These are phyloP conservation scores for Tachuris rubrigastra DNA, from an alignment of 2,113 vertebrate genomes.

Conservation along the genomic window DNA sequence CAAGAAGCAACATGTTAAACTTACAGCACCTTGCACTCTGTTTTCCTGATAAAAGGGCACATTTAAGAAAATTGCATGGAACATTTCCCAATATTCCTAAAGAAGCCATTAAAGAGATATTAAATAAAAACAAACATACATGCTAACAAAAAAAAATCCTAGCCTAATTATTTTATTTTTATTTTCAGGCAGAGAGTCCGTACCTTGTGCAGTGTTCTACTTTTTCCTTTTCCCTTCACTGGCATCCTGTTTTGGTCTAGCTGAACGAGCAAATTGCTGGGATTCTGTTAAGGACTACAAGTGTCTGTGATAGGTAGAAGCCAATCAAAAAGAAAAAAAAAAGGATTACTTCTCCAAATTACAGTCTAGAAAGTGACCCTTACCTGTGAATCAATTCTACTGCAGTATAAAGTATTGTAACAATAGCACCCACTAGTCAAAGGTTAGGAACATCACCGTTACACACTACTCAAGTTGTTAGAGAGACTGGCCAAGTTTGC, in stretches of 20 bases:
- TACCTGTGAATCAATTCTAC: neutral
- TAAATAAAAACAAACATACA: neutral
- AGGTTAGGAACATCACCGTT: neutral
- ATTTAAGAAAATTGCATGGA: neutral
- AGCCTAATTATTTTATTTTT: neutral
- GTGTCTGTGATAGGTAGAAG: neutral
- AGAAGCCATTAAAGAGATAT: neutral
- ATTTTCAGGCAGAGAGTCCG: neutral
- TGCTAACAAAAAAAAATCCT: neutral
- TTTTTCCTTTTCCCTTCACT: constrained; percentile 76
- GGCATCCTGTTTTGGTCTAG: constrained; percentile 87
- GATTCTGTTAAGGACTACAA: constrained; percentile 68
- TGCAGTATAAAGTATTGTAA: neutral
- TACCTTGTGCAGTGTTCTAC: constrained; percentile 66
- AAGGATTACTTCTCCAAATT: neutral
- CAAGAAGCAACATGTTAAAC: neutral
- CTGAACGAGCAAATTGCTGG: constrained; percentile 96
- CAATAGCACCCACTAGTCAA: neutral
- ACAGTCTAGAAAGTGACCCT: neutral
- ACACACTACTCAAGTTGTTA: neutral
- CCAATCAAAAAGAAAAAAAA: neutral
- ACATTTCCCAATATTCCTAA: neutral
- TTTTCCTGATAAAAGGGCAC: neutral
- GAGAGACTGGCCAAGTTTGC: neutral
- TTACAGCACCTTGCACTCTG: neutral